Evolutionary conservation across 2,888 invertebrate genomes (phyloP).

Genomic region (Pollenia amentaria): DNA sequence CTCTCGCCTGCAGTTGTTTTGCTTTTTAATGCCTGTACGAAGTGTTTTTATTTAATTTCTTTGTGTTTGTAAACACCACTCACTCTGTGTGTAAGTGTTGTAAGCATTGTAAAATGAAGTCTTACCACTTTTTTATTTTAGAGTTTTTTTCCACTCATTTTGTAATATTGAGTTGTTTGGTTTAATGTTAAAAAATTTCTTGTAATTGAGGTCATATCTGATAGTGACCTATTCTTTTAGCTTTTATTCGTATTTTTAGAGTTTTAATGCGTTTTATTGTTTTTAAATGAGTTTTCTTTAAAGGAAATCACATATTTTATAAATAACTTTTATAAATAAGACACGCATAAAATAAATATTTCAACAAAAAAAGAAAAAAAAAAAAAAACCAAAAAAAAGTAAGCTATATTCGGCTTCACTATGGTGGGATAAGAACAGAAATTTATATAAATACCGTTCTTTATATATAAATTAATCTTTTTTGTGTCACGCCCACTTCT

Average conservation of each 20-base stretch:
- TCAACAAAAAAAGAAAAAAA: too few species aligned
- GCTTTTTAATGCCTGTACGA: conserved; percentile 1
- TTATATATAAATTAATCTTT: too few species aligned
- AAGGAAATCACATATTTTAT: neutral
- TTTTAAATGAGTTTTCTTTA: neutral
- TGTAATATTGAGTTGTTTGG: conserved; percentile 48
- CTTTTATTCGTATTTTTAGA: neutral
- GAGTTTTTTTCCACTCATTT: conserved; percentile 42
- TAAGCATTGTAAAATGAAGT: conserved; percentile 47
- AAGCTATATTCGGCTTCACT: too few species aligned
- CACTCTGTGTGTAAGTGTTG: conserved; percentile 21
- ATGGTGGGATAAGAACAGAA: too few species aligned
- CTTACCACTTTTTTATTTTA: conserved; percentile 30
- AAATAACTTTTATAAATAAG: too few species aligned
- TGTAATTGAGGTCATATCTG: conserved; percentile 65
- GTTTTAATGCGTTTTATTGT: too few species aligned
- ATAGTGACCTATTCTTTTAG: conserved; percentile 53
- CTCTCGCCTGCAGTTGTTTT: conserved; percentile 41
- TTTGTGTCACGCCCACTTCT: too few species aligned
- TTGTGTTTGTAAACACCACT: neutral
- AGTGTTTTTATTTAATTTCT: conserved; percentile 6
- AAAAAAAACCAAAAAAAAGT: too few species aligned
- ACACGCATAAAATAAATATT: too few species aligned
- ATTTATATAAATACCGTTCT: too few species aligned
- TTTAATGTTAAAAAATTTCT: conserved; percentile 22